Evolutionary conservation across 2,888 invertebrate genomes (phyloP), one percentile per base, ranked within the genome.

Genomic region (Netelia fuscicornis): DNA sequence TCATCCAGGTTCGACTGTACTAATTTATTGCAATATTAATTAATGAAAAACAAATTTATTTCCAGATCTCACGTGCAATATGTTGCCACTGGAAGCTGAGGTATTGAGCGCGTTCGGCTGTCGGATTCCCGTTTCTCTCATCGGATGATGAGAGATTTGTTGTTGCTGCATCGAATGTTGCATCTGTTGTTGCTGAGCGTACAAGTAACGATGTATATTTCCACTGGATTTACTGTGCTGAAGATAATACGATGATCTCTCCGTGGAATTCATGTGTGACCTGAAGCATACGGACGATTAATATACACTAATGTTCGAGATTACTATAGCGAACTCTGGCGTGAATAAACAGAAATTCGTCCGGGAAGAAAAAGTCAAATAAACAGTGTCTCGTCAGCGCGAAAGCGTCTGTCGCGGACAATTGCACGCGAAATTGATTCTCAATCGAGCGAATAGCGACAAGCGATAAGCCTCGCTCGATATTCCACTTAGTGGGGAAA

Each of bases 211-310:
- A 54, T 94, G 92, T 13, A 97, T 96, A 89, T 97, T 97, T 84
- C 96, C 96, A 89, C 95, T 95, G 42, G 97, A 97, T 87, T 96
- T 96, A 88, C 97, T 97, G 93, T 96, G 96, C 92, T 96, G 96
- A 80, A 96, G 94, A 84, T 92, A 92, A 87, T 92, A 93, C 54
- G 92, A 87, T 23, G 83, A 94, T 92, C 90, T 89, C 23, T 91
- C 91, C 75, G 89, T 87, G 74, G 89, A 89, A 79, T 89, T 91
- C 72, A 86, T 93, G 89, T 94, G 95, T 94, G 80, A 68, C 44
- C 84, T 84, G 70, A 10, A 11, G 25, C 76, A 56, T 48, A 17
- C 10, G 10, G 25, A 8, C 30, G 48, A 25, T 65, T 10, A 17
- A 68, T 52, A 2, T n/a, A 68, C 17, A 78, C 54, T 25, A 64